Evolutionary conservation across 2,888 invertebrate genomes (phyloP).

Genomic region (Synanthedon vespiformis): DNA sequence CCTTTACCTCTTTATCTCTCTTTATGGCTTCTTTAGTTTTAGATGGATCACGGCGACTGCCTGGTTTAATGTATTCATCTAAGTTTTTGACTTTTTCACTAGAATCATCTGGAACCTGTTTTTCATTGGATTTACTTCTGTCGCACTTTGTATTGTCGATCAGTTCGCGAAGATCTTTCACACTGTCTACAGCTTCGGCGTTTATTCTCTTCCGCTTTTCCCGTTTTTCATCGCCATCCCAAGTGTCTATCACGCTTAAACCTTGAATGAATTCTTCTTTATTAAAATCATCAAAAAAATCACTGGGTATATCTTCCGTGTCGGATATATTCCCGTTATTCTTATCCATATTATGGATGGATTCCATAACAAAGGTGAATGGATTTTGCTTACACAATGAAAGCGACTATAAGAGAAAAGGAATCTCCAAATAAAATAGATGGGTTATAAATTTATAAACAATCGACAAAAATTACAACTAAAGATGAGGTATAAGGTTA

Average conservation of each 20-base stretch:
- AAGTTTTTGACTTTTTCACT: conserved; percentile 16
- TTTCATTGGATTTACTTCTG: not conserved
- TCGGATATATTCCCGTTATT: conserved; percentile 16
- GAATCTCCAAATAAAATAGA: no score
- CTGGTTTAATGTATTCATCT: conserved; percentile 48
- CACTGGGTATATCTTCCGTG: conserved; percentile 55
- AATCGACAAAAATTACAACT: no score
- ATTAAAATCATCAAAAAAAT: conserved; percentile 60
- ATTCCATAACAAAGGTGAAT: not conserved
- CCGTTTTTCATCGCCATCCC: conserved; percentile 35
- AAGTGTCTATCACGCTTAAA: conserved; percentile 59
- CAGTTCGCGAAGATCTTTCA: conserved; percentile 40
- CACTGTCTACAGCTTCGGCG: conserved; percentile 26
- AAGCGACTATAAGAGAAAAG: no score
- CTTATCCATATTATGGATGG: no score
- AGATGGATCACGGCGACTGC: conserved; percentile 52
- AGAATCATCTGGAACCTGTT: not conserved
- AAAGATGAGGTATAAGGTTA: no score
- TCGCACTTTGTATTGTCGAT: conserved; percentile 12
- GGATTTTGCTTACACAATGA: no score
- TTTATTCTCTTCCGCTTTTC: conserved; percentile 12
- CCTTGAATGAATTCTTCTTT: conserved; percentile 61
- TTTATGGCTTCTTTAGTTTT: conserved; percentile 58
- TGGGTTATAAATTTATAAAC: no score
- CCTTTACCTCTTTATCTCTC: conserved; percentile 55